Evolutionary conservation across 2,797 vertebrate genomes (phyloP), one percentile per base, ranked within the genome.

Genomic region (Acanthurus lineatus): DNA sequence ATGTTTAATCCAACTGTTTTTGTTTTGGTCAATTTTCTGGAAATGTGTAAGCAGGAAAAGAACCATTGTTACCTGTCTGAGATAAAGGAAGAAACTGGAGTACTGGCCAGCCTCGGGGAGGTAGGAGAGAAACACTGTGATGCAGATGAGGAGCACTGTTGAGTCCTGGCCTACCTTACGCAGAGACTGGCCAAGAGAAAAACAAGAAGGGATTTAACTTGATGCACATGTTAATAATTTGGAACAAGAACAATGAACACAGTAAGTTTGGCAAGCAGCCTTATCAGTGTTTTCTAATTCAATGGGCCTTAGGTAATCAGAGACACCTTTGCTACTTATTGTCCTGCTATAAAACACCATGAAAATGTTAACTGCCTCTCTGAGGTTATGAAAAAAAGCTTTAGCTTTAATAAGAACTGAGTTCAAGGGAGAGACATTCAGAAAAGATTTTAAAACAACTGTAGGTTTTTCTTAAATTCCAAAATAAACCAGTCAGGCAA

Each of bases 21-120:
- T 40, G n/a, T 73, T 20, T 60, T 7, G 32, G 9, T 11, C 17
- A 10, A 22, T 9, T 59, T 73, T 54, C 5, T 71, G 47, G 4
- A 44, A 32, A 61, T 5, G 11, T 20, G 44, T 28, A 20, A 52
- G 22, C 2, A 14, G 20, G 47, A 15, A 16, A n/a, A 51, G 5
- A 1, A 6, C 8, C 19, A 51, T 16, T 0, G 1, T 86, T 83
- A 98, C 97, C 97, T 98, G 97, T 89, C 93, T 94, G 77, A 98
- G 95, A 94, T 98, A 98, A 48, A 98, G 96, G 94, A 98, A 97
- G 91, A 98, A 98, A 91, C 97, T 97, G 93, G 97, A 98, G 91
- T 98, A 98, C 93, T 98, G 97, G 58, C 97, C 97, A 0, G 97
- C 97, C 89, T 98, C 97, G 0, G 97, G 97, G 76, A 98, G 96